A percentile compares a stretch with the other conserved stretches of the same genome.
phyloP scores from a whole-genome alignment of 1,140 invertebrate species.

The Paraescarpia echinospica region DNA sequence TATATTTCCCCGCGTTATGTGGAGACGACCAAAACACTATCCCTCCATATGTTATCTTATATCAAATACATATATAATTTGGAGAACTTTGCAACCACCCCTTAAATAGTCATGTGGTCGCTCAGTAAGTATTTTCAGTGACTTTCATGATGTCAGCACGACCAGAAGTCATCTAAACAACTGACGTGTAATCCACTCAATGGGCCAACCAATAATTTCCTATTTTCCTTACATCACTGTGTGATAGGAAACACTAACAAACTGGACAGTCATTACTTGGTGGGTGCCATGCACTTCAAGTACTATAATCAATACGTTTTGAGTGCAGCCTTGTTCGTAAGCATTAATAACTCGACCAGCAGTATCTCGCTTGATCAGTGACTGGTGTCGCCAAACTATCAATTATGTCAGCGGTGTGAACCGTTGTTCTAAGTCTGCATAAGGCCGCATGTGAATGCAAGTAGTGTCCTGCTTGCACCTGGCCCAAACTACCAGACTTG shows the following conservation, averaged over 20 bases:
- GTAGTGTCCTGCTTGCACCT: neutral
- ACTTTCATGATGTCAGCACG: neutral
- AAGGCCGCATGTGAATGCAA: neutral
- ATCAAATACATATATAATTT: too few species aligned
- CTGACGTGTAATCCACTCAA: neutral
- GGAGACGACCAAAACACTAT: too few species aligned
- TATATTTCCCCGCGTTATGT: too few species aligned
- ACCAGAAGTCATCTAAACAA: neutral
- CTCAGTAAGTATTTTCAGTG: neutral
- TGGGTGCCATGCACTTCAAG: neutral
- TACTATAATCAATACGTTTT: neutral
- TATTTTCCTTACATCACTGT: neutral
- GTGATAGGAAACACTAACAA: neutral
- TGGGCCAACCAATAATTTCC: neutral
- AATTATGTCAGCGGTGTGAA: neutral
- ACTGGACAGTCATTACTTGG: neutral
- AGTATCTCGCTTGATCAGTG: neutral
- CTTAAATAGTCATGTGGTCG: too few species aligned
- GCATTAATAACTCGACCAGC: neutral
- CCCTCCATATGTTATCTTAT: too few species aligned
- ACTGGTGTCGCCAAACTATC: neutral
- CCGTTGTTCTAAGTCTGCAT: neutral
- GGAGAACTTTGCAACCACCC: too few species aligned
- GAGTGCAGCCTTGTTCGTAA: neutral
- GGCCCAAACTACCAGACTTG: neutral